phyloP scores from a whole-genome alignment of 23 tunicate species.

The Aplidium turbinatum region DNA sequence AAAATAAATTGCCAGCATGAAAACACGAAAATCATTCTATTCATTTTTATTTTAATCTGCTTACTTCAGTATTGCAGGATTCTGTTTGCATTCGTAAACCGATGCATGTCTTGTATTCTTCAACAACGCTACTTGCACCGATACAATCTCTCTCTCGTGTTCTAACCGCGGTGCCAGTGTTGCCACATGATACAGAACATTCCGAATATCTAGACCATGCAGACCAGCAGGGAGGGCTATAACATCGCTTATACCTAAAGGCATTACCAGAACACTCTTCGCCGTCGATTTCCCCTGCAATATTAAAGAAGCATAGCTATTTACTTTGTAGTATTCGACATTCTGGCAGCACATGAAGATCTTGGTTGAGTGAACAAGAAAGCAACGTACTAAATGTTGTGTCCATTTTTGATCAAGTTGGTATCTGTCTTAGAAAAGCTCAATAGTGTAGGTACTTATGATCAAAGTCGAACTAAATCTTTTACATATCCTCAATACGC shows the following conservation, averaged over 20 bases:
- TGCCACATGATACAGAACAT: slow-evolving; percentile 27
- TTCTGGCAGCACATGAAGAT: background rate
- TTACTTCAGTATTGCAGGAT: slow-evolving; percentile 9
- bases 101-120: background rate
- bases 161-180: background rate
- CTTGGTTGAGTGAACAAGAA: background rate
- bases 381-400: background rate
- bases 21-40: too few relatives aligned
- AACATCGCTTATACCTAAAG: slow-evolving; percentile 21
- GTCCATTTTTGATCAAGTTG: background rate
- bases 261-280: slow-evolving; percentile 14
- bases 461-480: too few relatives aligned
- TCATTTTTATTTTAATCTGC: too few relatives aligned
- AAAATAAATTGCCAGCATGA: too few relatives aligned
- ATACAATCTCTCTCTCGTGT: background rate
- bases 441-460: too few relatives aligned
- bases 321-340: too few relatives aligned
- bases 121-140: background rate
- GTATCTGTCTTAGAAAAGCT: too few relatives aligned
- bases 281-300: slow-evolving; percentile 12
- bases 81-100: background rate
- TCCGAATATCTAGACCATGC: slow-evolving; percentile 20
- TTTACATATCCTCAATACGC: too few relatives aligned
- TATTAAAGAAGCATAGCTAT: background rate
- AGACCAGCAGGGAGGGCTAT: slow-evolving; percentile 48